These are phyloP conservation scores for Ctena decussata DNA, from an alignment of 2,888 invertebrate species.

Conservation along the genomic window DNA sequence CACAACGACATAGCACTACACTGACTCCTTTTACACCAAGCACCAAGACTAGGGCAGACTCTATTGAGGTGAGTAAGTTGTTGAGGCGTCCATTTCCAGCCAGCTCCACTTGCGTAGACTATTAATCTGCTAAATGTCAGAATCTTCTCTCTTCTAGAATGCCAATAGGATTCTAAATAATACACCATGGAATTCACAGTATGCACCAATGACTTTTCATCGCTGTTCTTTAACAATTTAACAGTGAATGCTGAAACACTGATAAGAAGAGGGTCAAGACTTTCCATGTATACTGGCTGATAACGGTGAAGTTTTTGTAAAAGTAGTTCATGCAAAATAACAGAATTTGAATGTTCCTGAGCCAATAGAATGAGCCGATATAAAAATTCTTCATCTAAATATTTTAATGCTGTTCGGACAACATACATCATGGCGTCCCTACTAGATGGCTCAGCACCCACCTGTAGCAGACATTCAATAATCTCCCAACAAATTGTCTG, in stretches of 20 bases:
- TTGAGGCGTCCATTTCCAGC: constrained; percentile 74
- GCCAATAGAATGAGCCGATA: constrained; percentile 70
- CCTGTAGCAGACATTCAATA: constrained; percentile 72
- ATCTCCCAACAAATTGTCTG: constrained; percentile 79
- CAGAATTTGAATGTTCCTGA: constrained; percentile 69
- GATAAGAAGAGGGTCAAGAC: constrained; percentile 74
- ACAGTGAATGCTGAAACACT: constrained; percentile 73
- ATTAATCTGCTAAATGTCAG: constrained; percentile 70
- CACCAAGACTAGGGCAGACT: constrained; percentile 67
- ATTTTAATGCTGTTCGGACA: constrained; percentile 78
- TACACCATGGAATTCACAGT: constrained; percentile 74
- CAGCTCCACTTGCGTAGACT: constrained; percentile 73
- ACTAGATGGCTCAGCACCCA: constrained; percentile 75
- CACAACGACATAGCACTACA: constrained; percentile 65
- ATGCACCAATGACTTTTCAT: constrained; percentile 57
- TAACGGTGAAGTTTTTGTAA: constrained; percentile 77
- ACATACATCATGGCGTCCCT: constrained; percentile 81
- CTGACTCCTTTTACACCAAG: constrained; percentile 69
- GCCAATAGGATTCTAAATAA: constrained; percentile 79
- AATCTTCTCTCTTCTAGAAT: constrained; percentile 63
- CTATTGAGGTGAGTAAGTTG: constrained; percentile 69
- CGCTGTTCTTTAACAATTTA: constrained; percentile 71
- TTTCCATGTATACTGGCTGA: constrained; percentile 77
- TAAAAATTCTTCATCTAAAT: constrained; percentile 73
- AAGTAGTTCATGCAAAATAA: constrained; percentile 72